Conservation (phyloP, 1,140 invertebrate genomes). For the Drosophila murphyi region DNA sequence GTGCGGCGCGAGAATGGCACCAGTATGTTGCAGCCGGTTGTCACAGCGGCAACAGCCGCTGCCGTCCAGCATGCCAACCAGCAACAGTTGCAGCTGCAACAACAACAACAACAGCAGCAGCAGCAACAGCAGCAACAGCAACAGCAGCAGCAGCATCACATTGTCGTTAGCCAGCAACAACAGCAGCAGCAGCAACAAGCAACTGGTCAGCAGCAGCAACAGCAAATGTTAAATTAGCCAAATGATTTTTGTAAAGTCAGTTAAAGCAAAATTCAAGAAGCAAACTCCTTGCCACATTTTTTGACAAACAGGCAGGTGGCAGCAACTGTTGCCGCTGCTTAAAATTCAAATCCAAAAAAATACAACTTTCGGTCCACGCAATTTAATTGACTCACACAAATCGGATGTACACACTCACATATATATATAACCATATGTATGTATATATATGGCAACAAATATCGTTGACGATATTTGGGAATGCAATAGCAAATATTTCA, state of each 20-base stretch:
- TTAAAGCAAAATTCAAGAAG: constrained; percentile 69
- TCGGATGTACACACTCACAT: constrained; percentile 56
- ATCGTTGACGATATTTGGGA: constrained; percentile 38
- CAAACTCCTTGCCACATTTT: constrained; percentile 27
- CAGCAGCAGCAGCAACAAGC: constrained; percentile 65
- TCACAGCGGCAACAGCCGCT: constrained; percentile 70
- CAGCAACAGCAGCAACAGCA: constrained; percentile 62
- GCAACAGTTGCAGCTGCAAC: constrained; percentile 68
- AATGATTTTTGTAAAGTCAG: constrained; percentile 84
- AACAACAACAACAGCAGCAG: constrained; percentile 60
- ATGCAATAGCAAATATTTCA: constrained; percentile 42
- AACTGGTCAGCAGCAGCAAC: constrained; percentile 62
- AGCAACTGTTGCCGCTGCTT: constrained; percentile 9
- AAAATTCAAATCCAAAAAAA: constrained; percentile 16
- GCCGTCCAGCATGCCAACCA: constrained; percentile 72
- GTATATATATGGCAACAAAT: background rate
- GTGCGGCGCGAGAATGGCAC: constrained; percentile 77
- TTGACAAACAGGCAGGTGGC: background rate
- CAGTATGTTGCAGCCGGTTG: constrained; percentile 80
- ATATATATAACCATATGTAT: background rate
- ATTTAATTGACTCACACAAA: constrained; percentile 81
- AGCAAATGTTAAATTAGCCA: constrained; percentile 84
- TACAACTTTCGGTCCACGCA: constrained; percentile 60
- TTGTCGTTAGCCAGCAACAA: constrained; percentile 72
- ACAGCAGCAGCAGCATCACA: constrained; percentile 64